Base-by-base conservation (phyloP, 1,140 invertebrate genomes). In the Hypsibius dujardini region DNA sequence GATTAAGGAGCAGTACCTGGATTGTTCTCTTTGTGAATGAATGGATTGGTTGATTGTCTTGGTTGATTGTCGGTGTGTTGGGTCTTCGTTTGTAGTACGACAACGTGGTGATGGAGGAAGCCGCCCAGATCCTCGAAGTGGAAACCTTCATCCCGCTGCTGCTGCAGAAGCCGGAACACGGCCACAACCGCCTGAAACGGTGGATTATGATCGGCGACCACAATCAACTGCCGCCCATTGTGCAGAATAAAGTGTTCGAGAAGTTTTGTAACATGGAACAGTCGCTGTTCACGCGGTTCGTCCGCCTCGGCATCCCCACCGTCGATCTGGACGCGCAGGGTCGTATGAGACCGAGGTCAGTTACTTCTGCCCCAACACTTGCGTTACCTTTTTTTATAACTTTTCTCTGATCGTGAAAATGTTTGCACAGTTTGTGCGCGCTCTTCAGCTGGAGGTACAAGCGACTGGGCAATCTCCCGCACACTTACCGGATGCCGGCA, bases 121-220 rank as follows among this genome's bases (percentile, higher is more conserved):
- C 94, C 0, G 96, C 95, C 0, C 95, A 99, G 81, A 99, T 99
- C 75, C 81, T 99, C 40, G 96, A 99, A 82, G 98, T 99, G 72
- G 96, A 99, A 82, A 99, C 96, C 0, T 99, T 99, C 77, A 98
- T 99, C 77, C 96, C 96, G 0, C 81, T 99, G 3, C 81, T 99
- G 0, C 82, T 99, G 45, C 95, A 99, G 80, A 98, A 97, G 81
- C 94, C 95, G 0, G 86, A 96, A 77, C 92, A 98, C 77, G 94
- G 94, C 1, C 87, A 87, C 60, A 98, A 95, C 80, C 85, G 95
- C 1, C 79, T 99, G 47, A 99, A 99, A 80, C 85, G 96, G 14
- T 99, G 96, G 95, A 97, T 99, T 70, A 99, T 99, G 96, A 98
- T 99, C 77, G 96, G 95, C 2, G 95, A 99, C 82, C 96, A 99